Evolutionary conservation across 2,113 vertebrate genomes (phyloP), one percentile per base, ranked within the genome.

Genomic region (Chunga burmeisteri): DNA sequence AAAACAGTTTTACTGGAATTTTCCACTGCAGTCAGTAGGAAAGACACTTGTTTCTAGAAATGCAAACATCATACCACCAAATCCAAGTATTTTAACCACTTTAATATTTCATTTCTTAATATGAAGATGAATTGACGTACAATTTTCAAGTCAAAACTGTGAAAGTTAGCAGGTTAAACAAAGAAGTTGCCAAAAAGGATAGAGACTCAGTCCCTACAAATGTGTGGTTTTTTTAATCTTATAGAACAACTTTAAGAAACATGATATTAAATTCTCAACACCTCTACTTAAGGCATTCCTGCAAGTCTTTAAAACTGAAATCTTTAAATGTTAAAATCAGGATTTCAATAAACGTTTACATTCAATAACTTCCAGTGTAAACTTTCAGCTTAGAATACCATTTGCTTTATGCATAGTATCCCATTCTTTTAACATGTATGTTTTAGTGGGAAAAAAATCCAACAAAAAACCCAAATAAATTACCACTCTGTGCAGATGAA

Each of bases 1-100:
- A 94, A 87, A 90, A 75, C 53, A 92, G 55, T 81, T 96, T 97
- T 92, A 95, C 89, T 84, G 81, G 73, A 72, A 96, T 96, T 89
- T 97, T 96, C 90, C 87, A 96, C 72, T 78, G 79, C 49, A 86
- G 59, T 91, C 96, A 93, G 62, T 63, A 88, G 18, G 7, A 82
- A 89, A 94, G 74, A 94, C 71, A 94, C 56, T 72, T 75, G 50
- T 82, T 94, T 72, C 61, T 26, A 65, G 32, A 93, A 90, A 44
- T 20, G 11, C 19, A 81, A 88, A 65, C 34, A 47, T 16, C 32
- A 36, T 5, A 13, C 6, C 13, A 80, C 10, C 12, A 92, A 84
- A 62, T 32, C 15, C 8, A 74, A 29, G 25, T 38, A 59, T 58
- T 81, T 86, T 62, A 22, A 78, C 12, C 36, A 15, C 29, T 94